These are phyloP conservation scores for Portunus trituberculatus DNA, from an alignment of 1,140 invertebrate genomes.

Conservation along the genomic window DNA sequence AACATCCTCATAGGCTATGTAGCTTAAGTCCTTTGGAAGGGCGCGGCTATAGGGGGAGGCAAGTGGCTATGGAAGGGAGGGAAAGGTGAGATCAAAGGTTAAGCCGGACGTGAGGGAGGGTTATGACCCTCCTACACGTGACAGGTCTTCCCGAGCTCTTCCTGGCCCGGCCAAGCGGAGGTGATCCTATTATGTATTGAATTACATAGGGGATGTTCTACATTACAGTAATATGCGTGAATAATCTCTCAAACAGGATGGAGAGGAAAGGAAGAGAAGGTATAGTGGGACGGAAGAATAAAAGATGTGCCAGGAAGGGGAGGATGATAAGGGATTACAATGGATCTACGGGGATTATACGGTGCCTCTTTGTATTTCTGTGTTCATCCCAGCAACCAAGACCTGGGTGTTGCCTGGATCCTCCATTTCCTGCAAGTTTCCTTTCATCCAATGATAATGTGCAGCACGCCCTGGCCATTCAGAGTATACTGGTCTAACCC, in stretches of 20 bases:
- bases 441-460: not conserved
- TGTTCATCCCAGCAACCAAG: not conserved
- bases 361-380: not conserved
- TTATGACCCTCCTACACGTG: slow-evolving; percentile 16
- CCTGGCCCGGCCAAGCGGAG: slow-evolving; percentile 24
- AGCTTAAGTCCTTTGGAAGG: not conserved
- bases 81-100: slow-evolving; percentile 27
- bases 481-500: not conserved
- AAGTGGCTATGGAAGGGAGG: not conserved
- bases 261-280: not conserved
- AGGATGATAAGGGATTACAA: not conserved
- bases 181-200: slow-evolving; percentile 48
- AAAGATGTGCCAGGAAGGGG: not conserved
- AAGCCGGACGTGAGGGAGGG: slow-evolving; percentile 38
- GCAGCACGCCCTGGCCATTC: not conserved
- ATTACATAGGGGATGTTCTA: slow-evolving; percentile 38
- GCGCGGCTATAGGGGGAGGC: not conserved
- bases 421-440: not conserved
- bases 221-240: slow-evolving; percentile 16
- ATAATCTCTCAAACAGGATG: not conserved
- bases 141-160: not conserved
- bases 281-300: not conserved
- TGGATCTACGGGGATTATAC: not conserved
- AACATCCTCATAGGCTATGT: not conserved
- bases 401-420: slow-evolving; percentile 2